Evolutionary conservation across 2,888 invertebrate genomes (phyloP).

Genomic region (Ptilodon capucinus): DNA sequence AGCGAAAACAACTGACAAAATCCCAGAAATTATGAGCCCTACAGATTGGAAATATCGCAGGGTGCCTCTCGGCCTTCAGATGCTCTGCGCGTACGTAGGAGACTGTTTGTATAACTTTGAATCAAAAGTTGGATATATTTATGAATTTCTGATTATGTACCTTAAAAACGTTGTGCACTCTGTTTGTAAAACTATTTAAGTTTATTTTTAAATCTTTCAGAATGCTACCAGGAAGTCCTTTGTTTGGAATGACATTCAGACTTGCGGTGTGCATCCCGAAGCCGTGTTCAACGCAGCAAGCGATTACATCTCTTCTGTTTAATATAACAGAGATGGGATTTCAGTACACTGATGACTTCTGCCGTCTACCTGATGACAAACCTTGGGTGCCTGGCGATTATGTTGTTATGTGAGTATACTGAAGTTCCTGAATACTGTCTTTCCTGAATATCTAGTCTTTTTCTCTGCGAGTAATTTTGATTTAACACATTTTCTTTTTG

Average conservation of each 20-base stretch:
- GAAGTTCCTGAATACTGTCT: background rate
- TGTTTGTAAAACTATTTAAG: too few species aligned
- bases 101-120: too few species aligned
- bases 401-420: conserved; percentile 50
- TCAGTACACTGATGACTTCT: conserved; percentile 32
- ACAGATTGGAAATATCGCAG: too few species aligned
- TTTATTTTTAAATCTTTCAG: conserved; percentile 13
- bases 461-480: background rate
- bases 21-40: too few species aligned
- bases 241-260: conserved; percentile 13
- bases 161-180: too few species aligned
- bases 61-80: too few species aligned
- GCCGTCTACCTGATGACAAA: conserved; percentile 53
- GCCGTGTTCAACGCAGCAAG: conserved; percentile 37
- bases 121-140: too few species aligned
- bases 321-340: conserved; percentile 29
- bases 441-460: background rate
- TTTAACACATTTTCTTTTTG: background rate
- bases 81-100: too few species aligned
- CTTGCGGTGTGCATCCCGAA: conserved; percentile 47
- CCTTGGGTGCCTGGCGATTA: conserved; percentile 54
- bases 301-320: conserved; percentile 25
- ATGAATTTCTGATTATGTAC: too few species aligned
- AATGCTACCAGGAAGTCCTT: conserved; percentile 10
- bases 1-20: too few species aligned